These are phyloP conservation scores for Geotrupes spiniger DNA, from an alignment of 2,888 invertebrate species.

Conservation along the genomic window DNA sequence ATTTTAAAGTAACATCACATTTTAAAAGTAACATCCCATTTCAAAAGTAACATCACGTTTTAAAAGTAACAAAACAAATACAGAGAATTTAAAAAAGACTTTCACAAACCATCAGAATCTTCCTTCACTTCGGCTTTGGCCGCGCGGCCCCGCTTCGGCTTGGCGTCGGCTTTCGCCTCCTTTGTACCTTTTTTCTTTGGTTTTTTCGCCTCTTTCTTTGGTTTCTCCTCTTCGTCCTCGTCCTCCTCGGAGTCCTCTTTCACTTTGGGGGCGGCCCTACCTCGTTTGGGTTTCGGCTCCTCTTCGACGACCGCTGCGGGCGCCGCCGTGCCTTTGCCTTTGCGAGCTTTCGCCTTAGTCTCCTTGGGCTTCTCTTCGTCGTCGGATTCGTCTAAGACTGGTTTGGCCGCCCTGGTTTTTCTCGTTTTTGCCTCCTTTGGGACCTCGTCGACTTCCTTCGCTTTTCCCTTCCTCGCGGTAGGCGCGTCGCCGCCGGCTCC, in stretches of 20 bases:
- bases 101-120: conserved; percentile 6
- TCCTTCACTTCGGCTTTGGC: conserved; percentile 9
- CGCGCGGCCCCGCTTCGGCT: conserved; percentile 4
- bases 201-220: conserved; percentile 15
- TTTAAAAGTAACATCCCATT: too few species aligned
- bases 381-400: conserved; percentile 37
- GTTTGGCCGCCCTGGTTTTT: conserved; percentile 11
- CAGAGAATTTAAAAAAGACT: neutral
- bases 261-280: conserved; percentile 27
- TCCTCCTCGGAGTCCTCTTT: conserved; percentile 26
- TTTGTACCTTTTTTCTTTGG: conserved; percentile 14
- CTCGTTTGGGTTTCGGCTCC: conserved; percentile 37
- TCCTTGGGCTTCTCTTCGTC: conserved; percentile 42
- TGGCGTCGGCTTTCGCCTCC: neutral
- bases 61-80: too few species aligned
- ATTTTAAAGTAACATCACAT: too few species aligned
- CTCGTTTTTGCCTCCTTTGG: conserved; percentile 6
- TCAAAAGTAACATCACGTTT: too few species aligned
- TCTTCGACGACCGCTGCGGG: conserved; percentile 26
- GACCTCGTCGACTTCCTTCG: neutral
- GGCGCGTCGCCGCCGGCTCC: conserved; percentile 3
- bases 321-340: conserved; percentile 22
- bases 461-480: conserved; percentile 4
- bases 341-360: conserved; percentile 27
- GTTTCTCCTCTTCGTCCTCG: conserved; percentile 37